Evolutionary conservation across 1,140 invertebrate genomes (phyloP).

Genomic region (Drosophila arizonae): DNA sequence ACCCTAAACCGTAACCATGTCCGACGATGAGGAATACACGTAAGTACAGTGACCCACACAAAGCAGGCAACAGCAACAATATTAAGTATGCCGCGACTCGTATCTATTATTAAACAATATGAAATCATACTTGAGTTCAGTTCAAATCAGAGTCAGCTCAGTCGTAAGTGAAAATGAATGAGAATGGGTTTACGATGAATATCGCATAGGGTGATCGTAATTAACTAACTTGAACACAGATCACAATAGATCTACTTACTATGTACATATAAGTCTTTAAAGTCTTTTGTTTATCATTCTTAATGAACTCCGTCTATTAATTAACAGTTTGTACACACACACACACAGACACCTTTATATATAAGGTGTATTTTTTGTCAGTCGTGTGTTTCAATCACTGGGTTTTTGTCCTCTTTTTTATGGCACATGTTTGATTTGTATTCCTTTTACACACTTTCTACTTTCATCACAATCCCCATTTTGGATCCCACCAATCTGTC

Average conservation of each 20-base stretch:
- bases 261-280: not conserved
- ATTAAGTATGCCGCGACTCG: slow-evolving; percentile 49
- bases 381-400: slow-evolving; percentile 2
- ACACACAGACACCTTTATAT: not conserved
- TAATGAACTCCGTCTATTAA: not conserved
- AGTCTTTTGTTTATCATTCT: too few species aligned
- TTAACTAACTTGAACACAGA: not conserved
- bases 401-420: slow-evolving; percentile 12
- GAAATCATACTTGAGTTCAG: slow-evolving; percentile 3
- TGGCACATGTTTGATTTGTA: slow-evolving; percentile 74
- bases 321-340: slow-evolving; percentile 11
- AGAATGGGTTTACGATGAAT: not conserved
- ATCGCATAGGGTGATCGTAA: not conserved
- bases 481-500: slow-evolving; percentile 21
- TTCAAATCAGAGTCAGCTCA: slow-evolving; percentile 15
- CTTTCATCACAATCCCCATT: slow-evolving; percentile 35
- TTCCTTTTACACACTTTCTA: slow-evolving; percentile 62
- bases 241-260: not conserved
- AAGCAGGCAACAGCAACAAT: slow-evolving; percentile 11
- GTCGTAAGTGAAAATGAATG: slow-evolving; percentile 20
- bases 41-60: slow-evolving; percentile 83
- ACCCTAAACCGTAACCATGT: slow-evolving; percentile 86
- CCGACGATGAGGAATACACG: slow-evolving; percentile 90
- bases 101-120: not conserved
- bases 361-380: not conserved